phyloP scores from a whole-genome alignment of 53 echinoderm and acorn worm species.

The Hippasteria phrygiana region DNA sequence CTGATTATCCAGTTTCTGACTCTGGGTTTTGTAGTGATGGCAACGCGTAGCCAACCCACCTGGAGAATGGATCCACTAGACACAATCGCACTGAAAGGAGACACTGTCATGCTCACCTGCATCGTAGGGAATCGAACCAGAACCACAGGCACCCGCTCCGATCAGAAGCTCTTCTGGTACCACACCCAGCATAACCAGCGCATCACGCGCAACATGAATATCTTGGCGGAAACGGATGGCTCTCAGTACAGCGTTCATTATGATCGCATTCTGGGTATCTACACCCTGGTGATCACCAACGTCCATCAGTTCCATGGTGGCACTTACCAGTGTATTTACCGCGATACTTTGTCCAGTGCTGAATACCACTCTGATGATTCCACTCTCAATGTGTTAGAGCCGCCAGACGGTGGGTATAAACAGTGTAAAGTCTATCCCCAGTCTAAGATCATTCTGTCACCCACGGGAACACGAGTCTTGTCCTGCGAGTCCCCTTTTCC shows the following conservation, averaged over 20 bases:
- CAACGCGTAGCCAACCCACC: conserved; percentile 19
- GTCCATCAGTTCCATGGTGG: conserved; percentile 79
- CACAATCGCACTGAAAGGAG: conserved; percentile 77
- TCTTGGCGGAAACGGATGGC: conserved; percentile 63
- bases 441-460: conserved; percentile 86
- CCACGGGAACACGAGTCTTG: conserved; percentile 65
- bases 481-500: conserved; percentile 59
- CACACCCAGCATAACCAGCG: conserved; percentile 74
- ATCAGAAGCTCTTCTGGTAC: conserved; percentile 90
- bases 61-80: conserved; percentile 84
- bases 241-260: conserved; percentile 71
- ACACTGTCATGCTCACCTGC: conserved; percentile 72
- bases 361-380: conserved; percentile 72
- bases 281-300: conserved; percentile 77
- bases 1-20: not conserved
- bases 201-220: conserved; percentile 81
- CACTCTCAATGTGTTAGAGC: conserved; percentile 79
- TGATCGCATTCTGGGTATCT: conserved; percentile 75
- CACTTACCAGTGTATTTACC: conserved; percentile 81
- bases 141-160: conserved; percentile 49
- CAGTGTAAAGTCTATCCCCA: conserved; percentile 70
- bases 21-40: not conserved
- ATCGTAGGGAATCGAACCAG: conserved; percentile 64
- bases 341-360: conserved; percentile 50
- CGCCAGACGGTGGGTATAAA: conserved; percentile 82